Conservation (phyloP, 2,113 vertebrate genomes). For the Nothocercus nigrocapillus region DNA sequence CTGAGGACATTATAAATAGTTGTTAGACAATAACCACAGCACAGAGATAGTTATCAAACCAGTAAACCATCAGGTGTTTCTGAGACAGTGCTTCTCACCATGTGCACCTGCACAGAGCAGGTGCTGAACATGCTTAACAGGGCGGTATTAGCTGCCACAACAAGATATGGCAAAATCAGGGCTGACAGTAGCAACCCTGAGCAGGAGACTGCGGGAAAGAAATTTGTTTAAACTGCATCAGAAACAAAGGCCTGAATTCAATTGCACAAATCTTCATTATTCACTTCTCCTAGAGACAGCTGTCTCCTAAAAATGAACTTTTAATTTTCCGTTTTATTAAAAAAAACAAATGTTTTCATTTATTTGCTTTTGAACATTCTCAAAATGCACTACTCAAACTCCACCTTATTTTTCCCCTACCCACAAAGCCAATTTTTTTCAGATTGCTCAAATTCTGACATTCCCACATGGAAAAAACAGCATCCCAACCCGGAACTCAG, state of each 20-base stretch:
- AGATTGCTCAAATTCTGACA: not conserved
- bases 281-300: not conserved
- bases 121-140: not conserved
- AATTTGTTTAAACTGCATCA: not conserved
- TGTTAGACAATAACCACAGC: not conserved
- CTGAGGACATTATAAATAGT: not conserved
- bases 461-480: not conserved
- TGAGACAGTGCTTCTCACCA: not conserved
- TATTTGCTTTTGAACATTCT: not conserved
- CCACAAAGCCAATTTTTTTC: not conserved
- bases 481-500: not conserved
- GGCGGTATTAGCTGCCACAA: not conserved
- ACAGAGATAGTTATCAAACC: not conserved
- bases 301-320: not conserved
- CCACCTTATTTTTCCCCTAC: not conserved
- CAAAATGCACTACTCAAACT: not conserved
- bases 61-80: not conserved
- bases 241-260: not conserved
- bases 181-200: not conserved
- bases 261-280: not conserved
- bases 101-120: not conserved
- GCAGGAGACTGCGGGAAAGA: not conserved
- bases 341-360: not conserved
- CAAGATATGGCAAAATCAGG: not conserved
- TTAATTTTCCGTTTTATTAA: not conserved